Conservation (phyloP, 92 coral and sea anemone genomes). For the Ricordea florida region DNA sequence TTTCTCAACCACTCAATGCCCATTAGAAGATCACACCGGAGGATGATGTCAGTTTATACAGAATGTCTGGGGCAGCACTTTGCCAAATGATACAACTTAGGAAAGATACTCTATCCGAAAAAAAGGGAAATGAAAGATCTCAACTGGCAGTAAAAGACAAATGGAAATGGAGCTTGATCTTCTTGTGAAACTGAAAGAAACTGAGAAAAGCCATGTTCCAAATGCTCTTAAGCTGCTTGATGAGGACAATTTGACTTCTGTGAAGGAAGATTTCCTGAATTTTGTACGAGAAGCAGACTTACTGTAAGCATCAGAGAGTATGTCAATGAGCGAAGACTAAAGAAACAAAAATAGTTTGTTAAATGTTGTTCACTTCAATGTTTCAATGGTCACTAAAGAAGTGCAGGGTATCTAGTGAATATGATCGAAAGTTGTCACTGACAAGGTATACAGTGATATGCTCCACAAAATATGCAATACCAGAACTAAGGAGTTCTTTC, state of each 20-base stretch:
- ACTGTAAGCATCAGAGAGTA: no score
- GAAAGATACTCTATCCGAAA: neutral
- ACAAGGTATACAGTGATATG: slow-evolving; percentile 8
- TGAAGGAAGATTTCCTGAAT: neutral
- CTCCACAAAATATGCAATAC: slow-evolving; percentile 2
- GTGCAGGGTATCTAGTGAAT: neutral
- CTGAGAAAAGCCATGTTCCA: neutral
- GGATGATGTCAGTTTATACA: neutral
- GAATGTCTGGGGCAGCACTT: neutral
- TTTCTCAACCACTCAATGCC: neutral
- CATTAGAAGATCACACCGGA: neutral
- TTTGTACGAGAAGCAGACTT: neutral
- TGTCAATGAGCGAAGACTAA: neutral
- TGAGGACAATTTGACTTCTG: neutral
- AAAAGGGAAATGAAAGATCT: neutral
- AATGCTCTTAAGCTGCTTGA: neutral
- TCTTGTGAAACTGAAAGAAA: no score
- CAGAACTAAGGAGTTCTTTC: slow-evolving; percentile 12
- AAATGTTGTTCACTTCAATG: slow-evolving; percentile 1
- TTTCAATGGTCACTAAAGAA: neutral
- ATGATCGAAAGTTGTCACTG: no score
- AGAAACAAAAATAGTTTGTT: neutral
- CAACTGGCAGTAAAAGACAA: neutral
- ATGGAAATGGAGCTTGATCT: neutral
- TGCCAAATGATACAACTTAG: neutral